Evolutionary conservation across 2,113 vertebrate species (phyloP).

Genomic region (Heterochromis multidens): DNA sequence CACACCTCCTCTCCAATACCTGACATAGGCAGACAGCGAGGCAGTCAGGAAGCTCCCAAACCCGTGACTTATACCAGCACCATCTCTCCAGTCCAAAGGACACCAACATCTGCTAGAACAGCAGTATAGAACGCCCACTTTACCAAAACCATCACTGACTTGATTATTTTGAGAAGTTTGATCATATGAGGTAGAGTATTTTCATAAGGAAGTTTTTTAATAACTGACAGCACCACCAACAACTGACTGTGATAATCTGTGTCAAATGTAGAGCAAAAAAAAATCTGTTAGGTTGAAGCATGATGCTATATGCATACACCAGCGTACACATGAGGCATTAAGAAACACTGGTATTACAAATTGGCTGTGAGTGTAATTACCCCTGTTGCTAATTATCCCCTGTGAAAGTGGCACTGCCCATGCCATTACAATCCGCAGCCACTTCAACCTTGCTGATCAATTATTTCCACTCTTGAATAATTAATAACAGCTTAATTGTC

Average conservation of each 20-base stretch:
- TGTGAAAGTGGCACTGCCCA: constrained; percentile 58
- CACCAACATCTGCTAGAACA: too few species aligned
- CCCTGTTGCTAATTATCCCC: constrained; percentile 71
- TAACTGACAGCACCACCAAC: background rate
- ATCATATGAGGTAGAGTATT: background rate
- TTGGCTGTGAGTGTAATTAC: constrained; percentile 71
- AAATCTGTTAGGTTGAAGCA: background rate
- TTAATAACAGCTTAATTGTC: constrained; percentile 60
- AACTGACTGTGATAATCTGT: background rate
- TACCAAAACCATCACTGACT: background rate
- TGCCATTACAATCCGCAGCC: constrained; percentile 50
- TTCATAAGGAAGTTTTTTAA: background rate
- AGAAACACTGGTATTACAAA: constrained; percentile 56
- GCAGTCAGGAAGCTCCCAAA: too few species aligned
- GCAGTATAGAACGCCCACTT: too few species aligned
- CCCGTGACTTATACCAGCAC: too few species aligned
- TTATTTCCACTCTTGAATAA: constrained; percentile 67
- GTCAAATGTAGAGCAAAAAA: background rate
- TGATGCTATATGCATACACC: background rate
- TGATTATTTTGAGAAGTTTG: background rate
- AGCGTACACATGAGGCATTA: background rate
- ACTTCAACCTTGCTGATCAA: constrained; percentile 59
- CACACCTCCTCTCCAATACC: too few species aligned
- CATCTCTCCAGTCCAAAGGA: too few species aligned
- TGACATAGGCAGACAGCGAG: too few species aligned